Evolutionary conservation across 2,888 invertebrate species (phyloP).

Genomic region (Pheosia tremula): DNA sequence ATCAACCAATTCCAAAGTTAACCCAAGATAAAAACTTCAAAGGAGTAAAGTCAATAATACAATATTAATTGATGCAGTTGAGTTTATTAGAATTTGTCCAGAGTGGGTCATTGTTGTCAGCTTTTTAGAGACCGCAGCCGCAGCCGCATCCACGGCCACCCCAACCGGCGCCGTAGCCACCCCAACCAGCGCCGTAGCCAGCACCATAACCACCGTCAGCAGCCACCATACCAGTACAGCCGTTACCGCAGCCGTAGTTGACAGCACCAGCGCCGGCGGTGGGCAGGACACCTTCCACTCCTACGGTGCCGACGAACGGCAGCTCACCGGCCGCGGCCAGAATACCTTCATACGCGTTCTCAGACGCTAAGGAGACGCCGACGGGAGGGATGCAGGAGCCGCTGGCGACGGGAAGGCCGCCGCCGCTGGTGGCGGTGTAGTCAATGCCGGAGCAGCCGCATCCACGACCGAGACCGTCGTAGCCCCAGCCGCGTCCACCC

Average conservation of each 20-base stretch:
- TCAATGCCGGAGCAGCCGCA: constrained; percentile 20
- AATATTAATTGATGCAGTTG: background rate
- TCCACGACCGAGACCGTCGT: constrained; percentile 7
- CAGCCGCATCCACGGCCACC: constrained; percentile 2
- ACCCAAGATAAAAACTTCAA: no score
- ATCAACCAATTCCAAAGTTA: no score
- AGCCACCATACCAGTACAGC: constrained; percentile 40
- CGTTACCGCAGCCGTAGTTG: constrained; percentile 49
- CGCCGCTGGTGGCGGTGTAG: constrained; percentile 35
- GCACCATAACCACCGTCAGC: constrained; percentile 8
- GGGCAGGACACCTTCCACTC: constrained; percentile 46
- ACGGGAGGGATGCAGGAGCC: constrained; percentile 43
- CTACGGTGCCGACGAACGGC: constrained; percentile 51
- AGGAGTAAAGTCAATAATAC: background rate
- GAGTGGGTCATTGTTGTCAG: background rate
- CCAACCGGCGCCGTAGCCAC: constrained; percentile 6
- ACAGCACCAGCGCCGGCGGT: constrained; percentile 48
- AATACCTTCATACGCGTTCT: constrained; percentile 52
- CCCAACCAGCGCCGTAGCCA: constrained; percentile 5
- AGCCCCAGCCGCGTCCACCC: constrained; percentile 6
- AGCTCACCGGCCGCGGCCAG: constrained; percentile 49
- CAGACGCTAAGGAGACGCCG: constrained; percentile 51
- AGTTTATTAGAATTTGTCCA: background rate
- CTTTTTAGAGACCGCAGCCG: background rate
- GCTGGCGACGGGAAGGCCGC: constrained; percentile 43